These are phyloP conservation scores for Natrix natrix DNA, from an alignment of 2,797 vertebrate genomes.

Conservation along the genomic window DNA sequence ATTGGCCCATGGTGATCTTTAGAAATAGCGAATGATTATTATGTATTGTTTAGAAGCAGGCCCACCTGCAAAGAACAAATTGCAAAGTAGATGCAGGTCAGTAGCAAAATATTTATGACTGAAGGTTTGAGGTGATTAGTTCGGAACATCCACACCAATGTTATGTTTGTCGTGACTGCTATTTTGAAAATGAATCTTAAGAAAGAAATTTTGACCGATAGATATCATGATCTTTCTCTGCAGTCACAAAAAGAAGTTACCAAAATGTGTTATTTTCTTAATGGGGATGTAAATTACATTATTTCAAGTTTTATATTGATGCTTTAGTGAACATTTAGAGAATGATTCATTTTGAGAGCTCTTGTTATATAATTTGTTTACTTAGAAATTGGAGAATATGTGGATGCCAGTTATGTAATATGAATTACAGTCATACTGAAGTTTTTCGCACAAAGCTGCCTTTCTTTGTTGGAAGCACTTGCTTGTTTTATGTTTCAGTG, in stretches of 20 bases:
- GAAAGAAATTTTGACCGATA: not conserved
- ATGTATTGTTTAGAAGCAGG: not conserved
- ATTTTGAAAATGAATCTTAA: not conserved
- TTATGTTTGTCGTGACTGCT: not conserved
- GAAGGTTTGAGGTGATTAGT: not conserved
- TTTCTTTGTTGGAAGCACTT: slow-evolving; percentile 14
- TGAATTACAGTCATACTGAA: slow-evolving; percentile 44
- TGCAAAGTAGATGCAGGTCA: not conserved
- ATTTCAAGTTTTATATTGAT: slow-evolving; percentile 31
- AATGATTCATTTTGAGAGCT: slow-evolving; percentile 47
- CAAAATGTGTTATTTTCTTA: not conserved
- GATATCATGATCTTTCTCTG: not conserved
- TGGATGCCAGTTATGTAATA: slow-evolving; percentile 59
- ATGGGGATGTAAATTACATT: slow-evolving; percentile 29
- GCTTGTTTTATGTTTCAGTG: not conserved
- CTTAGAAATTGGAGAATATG: slow-evolving; percentile 58
- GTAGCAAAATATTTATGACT: not conserved
- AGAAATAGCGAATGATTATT: not conserved
- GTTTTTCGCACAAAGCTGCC: slow-evolving; percentile 31
- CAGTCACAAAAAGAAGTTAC: not conserved
- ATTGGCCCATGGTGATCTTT: not conserved
- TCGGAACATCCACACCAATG: not conserved
- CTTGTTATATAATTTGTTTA: slow-evolving; percentile 64
- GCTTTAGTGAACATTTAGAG: slow-evolving; percentile 50
- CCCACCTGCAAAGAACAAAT: not conserved